Evolutionary conservation across 1,140 invertebrate species (phyloP), one percentile per base, ranked within the genome.

Genomic region (Magallana gigas): DNA sequence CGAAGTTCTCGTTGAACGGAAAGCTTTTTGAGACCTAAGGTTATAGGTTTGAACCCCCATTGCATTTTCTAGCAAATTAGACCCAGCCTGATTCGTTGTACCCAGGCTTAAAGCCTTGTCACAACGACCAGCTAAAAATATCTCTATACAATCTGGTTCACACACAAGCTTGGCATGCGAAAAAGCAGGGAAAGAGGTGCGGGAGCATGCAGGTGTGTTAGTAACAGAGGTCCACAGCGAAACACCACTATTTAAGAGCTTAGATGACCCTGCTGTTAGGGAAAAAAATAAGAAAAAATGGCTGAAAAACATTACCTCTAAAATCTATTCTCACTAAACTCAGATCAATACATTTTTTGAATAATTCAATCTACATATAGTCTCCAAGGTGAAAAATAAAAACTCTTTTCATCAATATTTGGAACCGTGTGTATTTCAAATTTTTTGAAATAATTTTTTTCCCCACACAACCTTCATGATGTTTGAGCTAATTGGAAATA

Each of bases 161-260:
- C 87, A 85, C 60, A 84, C 59, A 88, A 88, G 87, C 87, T 88
- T 59, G 23, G 85, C 80, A 88, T 85, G 87, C 87, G 62, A 57
- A 23, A 14, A 36, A 84, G 59, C 59, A 62, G 59, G 23, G 83
- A 62, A 8, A 84, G 83, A 23, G 18, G 83, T 48, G 57, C 56
- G n/a, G 57, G 58, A 58, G 58, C 83, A 84, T 84, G 83, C 83
- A 60, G 83, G 58, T 58, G 14, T n/a, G 57, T 83, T 57, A 83
- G 81, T 83, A 83, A 58, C 48, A 83, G 48, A 83, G 68, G 18
- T 76, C 68, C 68, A 23, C 68, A 76, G 68, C 23, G 23, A 76
- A 76, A 76, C 68, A 36, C 68, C 68, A 76, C 23, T 76, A 76
- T 76, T 76, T 76, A 76, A 76, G 68, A 76, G 68, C 68, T 76